A percentile compares a stretch with the other conserved stretches of the same genome.
Evolutionary conservation across 2,888 invertebrate species (phyloP).

Genomic region (Plebejus melissa): DNA sequence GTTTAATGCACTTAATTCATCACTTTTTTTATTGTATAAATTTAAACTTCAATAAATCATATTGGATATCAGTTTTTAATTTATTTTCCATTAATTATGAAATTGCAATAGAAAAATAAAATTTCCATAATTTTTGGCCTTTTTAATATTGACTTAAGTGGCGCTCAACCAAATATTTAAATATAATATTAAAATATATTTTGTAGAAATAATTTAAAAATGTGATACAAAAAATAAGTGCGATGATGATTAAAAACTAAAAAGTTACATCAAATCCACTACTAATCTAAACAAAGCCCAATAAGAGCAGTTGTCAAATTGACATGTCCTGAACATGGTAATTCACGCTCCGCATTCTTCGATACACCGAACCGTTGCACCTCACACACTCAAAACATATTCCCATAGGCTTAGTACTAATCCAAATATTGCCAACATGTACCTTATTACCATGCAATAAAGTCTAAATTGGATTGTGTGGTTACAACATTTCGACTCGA

Average conservation of each 20-base stretch:
- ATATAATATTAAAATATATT: slow-evolving; percentile 3
- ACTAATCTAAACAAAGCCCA: slow-evolving; percentile 46
- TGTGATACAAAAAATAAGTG: not conserved
- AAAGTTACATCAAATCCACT: slow-evolving; percentile 25
- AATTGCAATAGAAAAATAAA: not conserved
- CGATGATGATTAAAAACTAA: slow-evolving; percentile 11
- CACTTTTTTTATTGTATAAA: too few relatives aligned
- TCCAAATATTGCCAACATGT: slow-evolving; percentile 38
- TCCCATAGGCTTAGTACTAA: slow-evolving; percentile 58
- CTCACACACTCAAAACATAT: slow-evolving; percentile 63
- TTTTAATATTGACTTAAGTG: not conserved
- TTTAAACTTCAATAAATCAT: not conserved
- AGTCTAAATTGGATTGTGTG: slow-evolving; percentile 31
- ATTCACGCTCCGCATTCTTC: slow-evolving; percentile 77
- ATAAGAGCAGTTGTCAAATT: slow-evolving; percentile 65
- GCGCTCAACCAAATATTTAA: not conserved
- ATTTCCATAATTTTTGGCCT: not conserved
- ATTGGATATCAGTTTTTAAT: not conserved
- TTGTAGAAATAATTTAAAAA: slow-evolving; percentile 28
- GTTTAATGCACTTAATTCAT: slow-evolving; percentile 5
- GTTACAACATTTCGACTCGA: not conserved
- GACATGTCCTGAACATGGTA: slow-evolving; percentile 75
- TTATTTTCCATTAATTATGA: not conserved
- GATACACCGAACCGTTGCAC: slow-evolving; percentile 65
- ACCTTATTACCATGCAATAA: slow-evolving; percentile 36